These are phyloP conservation scores for Mechanitis messenoides DNA, from an alignment of 2,888 invertebrate genomes.

Conservation along the genomic window DNA sequence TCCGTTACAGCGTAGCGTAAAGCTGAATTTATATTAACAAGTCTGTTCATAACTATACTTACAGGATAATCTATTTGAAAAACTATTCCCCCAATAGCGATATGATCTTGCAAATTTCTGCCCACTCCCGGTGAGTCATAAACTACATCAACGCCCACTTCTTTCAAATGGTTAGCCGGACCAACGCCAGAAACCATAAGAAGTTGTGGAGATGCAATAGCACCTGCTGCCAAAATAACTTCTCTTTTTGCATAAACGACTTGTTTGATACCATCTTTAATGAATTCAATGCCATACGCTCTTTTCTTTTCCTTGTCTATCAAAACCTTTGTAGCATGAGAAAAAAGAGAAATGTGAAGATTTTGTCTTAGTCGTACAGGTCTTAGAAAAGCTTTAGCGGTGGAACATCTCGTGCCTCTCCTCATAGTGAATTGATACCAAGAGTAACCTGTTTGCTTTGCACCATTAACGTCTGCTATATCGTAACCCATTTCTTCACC, in stretches of 20 bases:
- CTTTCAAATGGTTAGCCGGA: constrained; percentile 82
- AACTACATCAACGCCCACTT: constrained; percentile 84
- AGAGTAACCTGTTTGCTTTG: constrained; percentile 89
- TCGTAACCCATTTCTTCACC: constrained; percentile 96
- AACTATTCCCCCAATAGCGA: constrained; percentile 88
- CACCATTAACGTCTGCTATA: constrained; percentile 89
- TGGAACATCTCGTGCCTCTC: constrained; percentile 87
- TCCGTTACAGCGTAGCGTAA: constrained; percentile 90
- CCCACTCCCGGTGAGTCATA: constrained; percentile 90
- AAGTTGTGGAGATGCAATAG: constrained; percentile 93
- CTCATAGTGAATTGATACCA: constrained; percentile 94
- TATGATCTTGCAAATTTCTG: constrained; percentile 91
- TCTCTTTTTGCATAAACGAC: constrained; percentile 83
- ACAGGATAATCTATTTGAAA: constrained; percentile 89
- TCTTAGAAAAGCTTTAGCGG: constrained; percentile 89
- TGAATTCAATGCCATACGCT: constrained; percentile 88
- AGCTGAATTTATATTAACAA: constrained; percentile 90
- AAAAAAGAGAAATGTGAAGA: constrained; percentile 87
- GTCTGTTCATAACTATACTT: constrained; percentile 85
- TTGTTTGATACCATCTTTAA: constrained; percentile 79
- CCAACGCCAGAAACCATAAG: constrained; percentile 94
- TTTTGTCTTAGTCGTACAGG: constrained; percentile 86
- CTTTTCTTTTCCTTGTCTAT: constrained; percentile 83
- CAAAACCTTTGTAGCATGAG: constrained; percentile 86
- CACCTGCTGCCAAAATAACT: constrained; percentile 91